Evolutionary conservation across 2,797 vertebrate genomes (phyloP).

Genomic region (Hemitrygon akajei): DNA sequence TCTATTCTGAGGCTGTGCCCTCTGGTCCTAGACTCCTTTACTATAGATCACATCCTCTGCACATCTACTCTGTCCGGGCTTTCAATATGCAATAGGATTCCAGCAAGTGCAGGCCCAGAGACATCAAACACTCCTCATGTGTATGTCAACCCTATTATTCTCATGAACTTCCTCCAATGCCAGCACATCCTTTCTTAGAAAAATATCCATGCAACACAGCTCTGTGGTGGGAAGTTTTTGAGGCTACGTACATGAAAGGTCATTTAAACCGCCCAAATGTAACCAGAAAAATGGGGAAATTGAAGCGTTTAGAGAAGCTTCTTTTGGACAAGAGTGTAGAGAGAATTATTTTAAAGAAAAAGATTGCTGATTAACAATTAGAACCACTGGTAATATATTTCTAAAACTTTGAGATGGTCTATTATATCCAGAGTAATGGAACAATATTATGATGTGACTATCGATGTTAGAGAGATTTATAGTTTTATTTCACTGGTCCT

Average conservation of each 20-base stretch:
- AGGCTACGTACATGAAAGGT: slow-evolving; percentile 62
- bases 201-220: slow-evolving; percentile 42
- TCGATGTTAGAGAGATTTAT: background rate
- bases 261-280: slow-evolving; percentile 63
- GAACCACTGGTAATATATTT: too few species aligned
- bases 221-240: slow-evolving; percentile 59
- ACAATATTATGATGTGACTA: background rate
- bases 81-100: too few species aligned
- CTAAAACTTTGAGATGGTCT: background rate
- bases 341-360: background rate
- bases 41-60: too few species aligned
- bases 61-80: too few species aligned
- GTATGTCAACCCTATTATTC: too few species aligned
- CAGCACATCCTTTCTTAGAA: too few species aligned
- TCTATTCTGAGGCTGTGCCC: too few species aligned
- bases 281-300: slow-evolving; percentile 65
- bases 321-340: background rate
- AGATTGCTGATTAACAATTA: background rate
- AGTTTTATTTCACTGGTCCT: background rate
- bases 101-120: too few species aligned
- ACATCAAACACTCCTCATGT: too few species aligned
- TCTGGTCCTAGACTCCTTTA: too few species aligned
- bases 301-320: background rate
- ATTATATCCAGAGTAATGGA: background rate
- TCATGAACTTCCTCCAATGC: too few species aligned